These are phyloP conservation scores for Linurgus olivaceus DNA, from an alignment of 2,797 vertebrate genomes.

Conservation along the genomic window DNA sequence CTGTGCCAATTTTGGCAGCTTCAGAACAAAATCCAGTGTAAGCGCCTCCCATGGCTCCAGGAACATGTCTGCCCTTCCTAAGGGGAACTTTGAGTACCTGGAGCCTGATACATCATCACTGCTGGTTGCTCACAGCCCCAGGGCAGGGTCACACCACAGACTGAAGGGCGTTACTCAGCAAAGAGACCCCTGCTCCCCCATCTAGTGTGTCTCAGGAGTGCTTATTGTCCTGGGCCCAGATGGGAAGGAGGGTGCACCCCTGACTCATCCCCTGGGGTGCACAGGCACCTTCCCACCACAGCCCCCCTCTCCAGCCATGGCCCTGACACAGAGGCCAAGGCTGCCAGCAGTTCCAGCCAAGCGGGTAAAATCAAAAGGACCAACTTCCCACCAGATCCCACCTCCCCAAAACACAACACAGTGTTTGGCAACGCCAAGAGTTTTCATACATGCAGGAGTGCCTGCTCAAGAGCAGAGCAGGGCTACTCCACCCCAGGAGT, in stretches of 20 bases:
- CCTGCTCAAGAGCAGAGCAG: background rate
- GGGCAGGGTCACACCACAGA: accelerated
- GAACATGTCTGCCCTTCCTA: background rate
- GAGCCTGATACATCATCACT: accelerated
- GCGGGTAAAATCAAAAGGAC: background rate
- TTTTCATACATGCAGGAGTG: accelerated
- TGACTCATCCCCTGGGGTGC: accelerated
- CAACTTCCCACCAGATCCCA: background rate
- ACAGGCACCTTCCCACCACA: background rate
- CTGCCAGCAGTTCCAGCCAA: background rate
- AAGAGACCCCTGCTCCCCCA: accelerated
- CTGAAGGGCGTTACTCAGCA: accelerated
- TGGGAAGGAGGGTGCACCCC: background rate
- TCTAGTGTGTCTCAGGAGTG: accelerated
- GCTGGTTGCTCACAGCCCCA: accelerated
- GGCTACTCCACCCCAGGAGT: background rate
- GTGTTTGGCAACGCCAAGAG: background rate
- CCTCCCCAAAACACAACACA: background rate
- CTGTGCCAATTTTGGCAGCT: background rate
- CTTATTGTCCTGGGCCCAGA: background rate
- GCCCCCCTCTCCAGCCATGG: background rate
- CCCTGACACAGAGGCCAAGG: accelerated
- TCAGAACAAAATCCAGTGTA: background rate
- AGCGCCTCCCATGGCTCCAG: accelerated
- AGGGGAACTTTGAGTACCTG: background rate